phyloP scores from a whole-genome alignment of 2,888 invertebrate species.

The Chalcis sispes region DNA sequence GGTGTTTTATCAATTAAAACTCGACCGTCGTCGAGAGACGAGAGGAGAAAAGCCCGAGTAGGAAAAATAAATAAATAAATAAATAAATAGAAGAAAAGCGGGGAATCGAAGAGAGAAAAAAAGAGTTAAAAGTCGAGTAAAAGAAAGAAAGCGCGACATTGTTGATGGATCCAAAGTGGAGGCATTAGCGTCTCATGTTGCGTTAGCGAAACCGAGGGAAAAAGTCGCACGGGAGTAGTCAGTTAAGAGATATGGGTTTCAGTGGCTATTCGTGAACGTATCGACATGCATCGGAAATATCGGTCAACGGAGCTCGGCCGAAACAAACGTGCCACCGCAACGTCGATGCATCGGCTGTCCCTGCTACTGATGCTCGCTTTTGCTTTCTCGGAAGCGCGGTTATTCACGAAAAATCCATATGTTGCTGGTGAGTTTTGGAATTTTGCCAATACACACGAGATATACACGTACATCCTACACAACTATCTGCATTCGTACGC shows the following conservation, averaged over 20 bases:
- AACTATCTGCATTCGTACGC: background rate
- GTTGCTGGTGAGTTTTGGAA: conserved; percentile 51
- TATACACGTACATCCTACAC: background rate
- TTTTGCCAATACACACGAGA: background rate
- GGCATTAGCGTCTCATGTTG: background rate
- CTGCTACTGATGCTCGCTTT: conserved; percentile 1
- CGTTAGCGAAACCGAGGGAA: conserved; percentile 2
- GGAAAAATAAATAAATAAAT: background rate
- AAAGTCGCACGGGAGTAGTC: too few species aligned
- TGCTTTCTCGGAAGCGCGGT: conserved; percentile 38
- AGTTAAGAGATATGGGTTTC: background rate
- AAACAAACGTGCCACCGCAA: background rate
- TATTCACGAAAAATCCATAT: conserved; percentile 47
- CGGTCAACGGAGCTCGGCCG: conserved; percentile 38
- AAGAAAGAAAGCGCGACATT: background rate
- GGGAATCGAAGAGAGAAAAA: too few species aligned
- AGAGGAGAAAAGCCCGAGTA: background rate
- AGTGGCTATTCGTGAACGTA: conserved; percentile 17
- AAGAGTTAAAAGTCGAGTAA: background rate
- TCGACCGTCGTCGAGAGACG: background rate
- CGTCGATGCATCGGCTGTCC: too few species aligned
- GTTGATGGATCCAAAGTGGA: conserved; percentile 22
- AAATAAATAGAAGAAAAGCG: background rate
- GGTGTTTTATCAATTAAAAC: background rate
- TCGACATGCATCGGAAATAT: conserved; percentile 51